phyloP scores from a whole-genome alignment of 1,140 invertebrate species.

The Drosophila nannoptera region DNA sequence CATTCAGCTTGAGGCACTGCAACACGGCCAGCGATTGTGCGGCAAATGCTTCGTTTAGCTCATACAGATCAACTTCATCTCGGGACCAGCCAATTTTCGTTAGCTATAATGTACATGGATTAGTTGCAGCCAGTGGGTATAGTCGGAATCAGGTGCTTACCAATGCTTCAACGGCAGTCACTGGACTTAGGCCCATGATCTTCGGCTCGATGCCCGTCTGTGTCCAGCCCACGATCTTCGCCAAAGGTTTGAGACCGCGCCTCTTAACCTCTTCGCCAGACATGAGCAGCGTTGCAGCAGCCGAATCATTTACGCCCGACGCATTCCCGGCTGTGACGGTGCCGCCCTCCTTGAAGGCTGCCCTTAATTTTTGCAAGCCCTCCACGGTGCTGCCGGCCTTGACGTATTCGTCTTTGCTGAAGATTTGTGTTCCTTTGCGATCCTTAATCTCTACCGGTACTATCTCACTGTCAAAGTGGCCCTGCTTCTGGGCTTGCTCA shows the following conservation, averaged over 20 bases:
- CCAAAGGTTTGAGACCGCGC: conserved; percentile 81
- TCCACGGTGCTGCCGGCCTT: conserved; percentile 82
- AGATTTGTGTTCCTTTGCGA: conserved; percentile 80
- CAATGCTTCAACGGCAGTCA: conserved; percentile 84
- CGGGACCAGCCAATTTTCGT: conserved; percentile 88
- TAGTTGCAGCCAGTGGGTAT: not conserved
- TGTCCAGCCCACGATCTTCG: conserved; percentile 84
- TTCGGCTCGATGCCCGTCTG: conserved; percentile 85
- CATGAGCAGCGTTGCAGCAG: conserved; percentile 88
- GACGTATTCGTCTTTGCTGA: conserved; percentile 86
- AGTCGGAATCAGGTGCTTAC: conserved; percentile 79
- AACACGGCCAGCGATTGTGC: conserved; percentile 86
- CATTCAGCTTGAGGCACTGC: conserved; percentile 84
- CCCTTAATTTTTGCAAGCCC: conserved; percentile 82
- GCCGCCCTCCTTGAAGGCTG: conserved; percentile 84
- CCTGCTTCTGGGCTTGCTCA: conserved; percentile 83
- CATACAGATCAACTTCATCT: conserved; percentile 92
- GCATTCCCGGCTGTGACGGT: conserved; percentile 89
- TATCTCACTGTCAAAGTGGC: conserved; percentile 87
- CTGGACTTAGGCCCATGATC: conserved; percentile 89
- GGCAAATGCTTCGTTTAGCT: conserved; percentile 94
- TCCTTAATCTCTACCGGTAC: conserved; percentile 82
- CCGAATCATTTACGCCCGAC: conserved; percentile 92
- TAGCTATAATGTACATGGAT: conserved; percentile 80
- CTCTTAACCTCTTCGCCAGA: conserved; percentile 81